Evolutionary conservation across 2,113 vertebrate species (phyloP).

Genomic region (Pongo pygmaeus): DNA sequence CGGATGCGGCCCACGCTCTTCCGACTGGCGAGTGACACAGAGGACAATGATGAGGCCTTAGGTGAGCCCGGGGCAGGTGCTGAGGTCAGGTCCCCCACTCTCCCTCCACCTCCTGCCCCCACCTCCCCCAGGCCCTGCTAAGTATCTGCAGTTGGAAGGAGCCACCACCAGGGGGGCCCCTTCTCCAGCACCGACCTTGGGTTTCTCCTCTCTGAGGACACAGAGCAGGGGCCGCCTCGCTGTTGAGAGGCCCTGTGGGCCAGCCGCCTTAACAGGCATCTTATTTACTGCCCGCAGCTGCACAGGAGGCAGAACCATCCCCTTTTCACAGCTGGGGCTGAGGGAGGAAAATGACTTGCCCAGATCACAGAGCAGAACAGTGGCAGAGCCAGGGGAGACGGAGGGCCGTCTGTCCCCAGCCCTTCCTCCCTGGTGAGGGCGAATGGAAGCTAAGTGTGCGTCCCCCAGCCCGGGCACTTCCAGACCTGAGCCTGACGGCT

Average conservation of each 20-base stretch:
- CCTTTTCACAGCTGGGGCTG: neutral
- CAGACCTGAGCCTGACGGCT: neutral
- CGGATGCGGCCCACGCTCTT: constrained; percentile 98
- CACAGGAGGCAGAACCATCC: neutral
- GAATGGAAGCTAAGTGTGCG: fast-evolving
- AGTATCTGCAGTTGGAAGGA: neutral
- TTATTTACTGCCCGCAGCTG: neutral
- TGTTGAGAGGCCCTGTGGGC: neutral
- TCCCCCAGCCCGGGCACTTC: neutral
- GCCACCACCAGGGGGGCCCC: constrained; percentile 49
- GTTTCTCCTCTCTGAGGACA: neutral
- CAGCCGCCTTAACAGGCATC: neutral
- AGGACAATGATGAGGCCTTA: constrained; percentile 97
- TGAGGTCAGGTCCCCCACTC: neutral
- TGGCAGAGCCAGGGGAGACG: neutral
- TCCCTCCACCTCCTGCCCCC: neutral
- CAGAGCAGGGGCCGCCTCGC: fast-evolving
- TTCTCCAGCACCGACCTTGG: neutral
- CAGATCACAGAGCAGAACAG: neutral
- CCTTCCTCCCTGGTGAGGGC: neutral
- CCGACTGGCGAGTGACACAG: constrained; percentile 96
- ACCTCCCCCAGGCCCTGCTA: neutral
- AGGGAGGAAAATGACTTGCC: neutral
- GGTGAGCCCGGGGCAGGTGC: constrained; percentile 81
- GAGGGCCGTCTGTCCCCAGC: neutral